Base-by-base conservation (phyloP, 37 sponge, comb jelly and placozoan genomes). In the Mnemiopsis leidyi region DNA sequence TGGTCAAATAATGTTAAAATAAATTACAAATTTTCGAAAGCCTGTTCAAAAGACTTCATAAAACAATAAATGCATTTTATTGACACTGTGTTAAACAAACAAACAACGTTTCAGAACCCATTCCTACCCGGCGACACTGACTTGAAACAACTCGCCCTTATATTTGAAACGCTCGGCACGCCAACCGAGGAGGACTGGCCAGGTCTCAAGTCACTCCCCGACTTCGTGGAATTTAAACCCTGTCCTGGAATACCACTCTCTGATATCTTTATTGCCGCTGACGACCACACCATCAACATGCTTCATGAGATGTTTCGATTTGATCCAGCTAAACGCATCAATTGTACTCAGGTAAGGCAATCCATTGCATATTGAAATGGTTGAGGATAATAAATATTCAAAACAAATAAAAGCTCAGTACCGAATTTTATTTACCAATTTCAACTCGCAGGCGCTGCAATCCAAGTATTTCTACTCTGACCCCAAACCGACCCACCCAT, bases 61-160 rank as follows among this genome's bases (percentile, higher is more conserved):
- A n/a, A n/a, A n/a, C n/a, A n/a, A n/a, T n/a, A n/a, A n/a, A n/a
- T n/a, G n/a, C n/a, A n/a, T n/a, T n/a, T n/a, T n/a, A n/a, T n/a
- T n/a, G n/a, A n/a, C n/a, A n/a, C n/a, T n/a, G n/a, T n/a, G n/a
- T n/a, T n/a, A n/a, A n/a, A n/a, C n/a, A n/a, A n/a, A n/a, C n/a
- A n/a, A n/a, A n/a, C n/a, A n/a, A 35, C 36, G 5, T 68, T 36
- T 21, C 76, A 95, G 95, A 93, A 77, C 0, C 99, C 99, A 0
- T 97, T 98, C 73, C 94, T 98, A 0, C 95, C 94, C 7, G 99
- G 99, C 18, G 99, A 98, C 32, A 94, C 94, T 0, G 99, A 98
- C 76, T 94, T 98, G n/a, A 94, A 93, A 1, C 99, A 98, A 93
- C 94, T 98, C 25, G 69, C 94, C 0, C 95, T 94, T 76, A 96